These are phyloP conservation scores for Bucco capensis DNA, from an alignment of 2,113 vertebrate genomes.

Conservation along the genomic window DNA sequence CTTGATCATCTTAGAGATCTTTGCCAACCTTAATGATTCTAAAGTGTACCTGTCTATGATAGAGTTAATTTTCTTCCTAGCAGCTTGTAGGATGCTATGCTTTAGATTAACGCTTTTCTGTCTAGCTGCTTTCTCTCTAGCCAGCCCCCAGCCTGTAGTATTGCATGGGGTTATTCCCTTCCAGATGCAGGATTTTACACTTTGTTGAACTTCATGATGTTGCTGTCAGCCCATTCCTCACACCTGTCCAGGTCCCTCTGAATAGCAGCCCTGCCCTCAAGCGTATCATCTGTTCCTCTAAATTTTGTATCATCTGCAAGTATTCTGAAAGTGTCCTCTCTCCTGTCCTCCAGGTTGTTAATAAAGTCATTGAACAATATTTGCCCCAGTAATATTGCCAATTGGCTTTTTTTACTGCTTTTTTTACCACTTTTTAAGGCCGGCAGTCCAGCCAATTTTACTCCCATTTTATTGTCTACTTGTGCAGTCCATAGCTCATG, in stretches of 20 bases:
- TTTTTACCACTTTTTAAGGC: background rate
- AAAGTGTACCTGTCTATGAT: background rate
- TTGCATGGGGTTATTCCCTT: background rate
- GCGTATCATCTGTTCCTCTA: background rate
- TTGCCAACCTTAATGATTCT: no score
- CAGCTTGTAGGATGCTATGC: background rate
- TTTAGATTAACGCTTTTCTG: background rate
- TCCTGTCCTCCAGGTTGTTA: background rate
- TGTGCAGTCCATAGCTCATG: background rate
- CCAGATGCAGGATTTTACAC: conserved; percentile 25
- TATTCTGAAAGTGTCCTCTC: background rate
- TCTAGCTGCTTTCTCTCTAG: background rate
- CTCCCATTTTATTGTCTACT: background rate
- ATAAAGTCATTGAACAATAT: background rate
- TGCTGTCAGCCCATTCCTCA: background rate
- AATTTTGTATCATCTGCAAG: background rate
- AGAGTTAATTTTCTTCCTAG: background rate
- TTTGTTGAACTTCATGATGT: background rate
- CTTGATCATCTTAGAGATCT: no score
- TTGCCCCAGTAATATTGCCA: background rate
- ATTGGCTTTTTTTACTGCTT: background rate
- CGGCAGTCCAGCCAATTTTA: background rate
- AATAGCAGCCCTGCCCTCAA: conserved; percentile 11
- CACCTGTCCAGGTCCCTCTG: conserved; percentile 11
- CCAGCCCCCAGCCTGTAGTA: background rate